Conservation (phyloP, 2,888 invertebrate genomes). For the Meta bourneti region DNA sequence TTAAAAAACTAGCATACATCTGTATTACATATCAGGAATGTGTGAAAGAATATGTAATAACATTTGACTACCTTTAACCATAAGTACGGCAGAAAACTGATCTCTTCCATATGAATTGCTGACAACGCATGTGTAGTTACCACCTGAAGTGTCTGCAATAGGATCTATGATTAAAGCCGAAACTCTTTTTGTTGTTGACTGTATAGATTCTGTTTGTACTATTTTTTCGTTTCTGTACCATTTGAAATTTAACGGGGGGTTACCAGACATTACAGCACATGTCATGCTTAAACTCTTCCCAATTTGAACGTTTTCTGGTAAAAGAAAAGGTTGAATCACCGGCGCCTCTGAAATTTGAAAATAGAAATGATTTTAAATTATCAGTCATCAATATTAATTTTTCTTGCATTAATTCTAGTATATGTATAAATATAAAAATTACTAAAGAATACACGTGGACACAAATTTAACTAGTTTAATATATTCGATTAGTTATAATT, state of each 20-base stretch:
- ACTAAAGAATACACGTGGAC: background rate
- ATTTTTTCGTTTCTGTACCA: conserved; percentile 48
- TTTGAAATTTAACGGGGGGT: conserved; percentile 41
- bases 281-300: conserved; percentile 38
- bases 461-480: too few relatives aligned
- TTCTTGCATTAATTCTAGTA: background rate
- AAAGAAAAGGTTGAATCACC: conserved; percentile 39
- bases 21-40: too few relatives aligned
- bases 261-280: conserved; percentile 43
- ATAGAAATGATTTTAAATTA: too few relatives aligned
- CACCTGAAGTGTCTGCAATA: conserved; percentile 31
- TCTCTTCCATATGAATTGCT: conserved; percentile 43
- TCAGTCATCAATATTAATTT: too few relatives aligned
- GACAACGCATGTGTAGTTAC: conserved; percentile 69
- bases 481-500: too few relatives aligned
- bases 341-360: conserved; percentile 44
- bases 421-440: background rate
- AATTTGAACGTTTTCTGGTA: conserved; percentile 41
- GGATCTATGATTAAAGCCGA: conserved; percentile 54
- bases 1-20: too few relatives aligned
- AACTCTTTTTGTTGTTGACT: background rate
- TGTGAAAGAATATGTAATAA: too few relatives aligned
- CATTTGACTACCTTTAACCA: conserved; percentile 27
- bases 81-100: conserved; percentile 29
- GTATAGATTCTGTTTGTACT: conserved; percentile 3